A percentile compares a stretch with the other conserved stretches of the same genome.
phyloP scores from a whole-genome alignment of 2,888 invertebrate species.

The Lymantria dispar region DNA sequence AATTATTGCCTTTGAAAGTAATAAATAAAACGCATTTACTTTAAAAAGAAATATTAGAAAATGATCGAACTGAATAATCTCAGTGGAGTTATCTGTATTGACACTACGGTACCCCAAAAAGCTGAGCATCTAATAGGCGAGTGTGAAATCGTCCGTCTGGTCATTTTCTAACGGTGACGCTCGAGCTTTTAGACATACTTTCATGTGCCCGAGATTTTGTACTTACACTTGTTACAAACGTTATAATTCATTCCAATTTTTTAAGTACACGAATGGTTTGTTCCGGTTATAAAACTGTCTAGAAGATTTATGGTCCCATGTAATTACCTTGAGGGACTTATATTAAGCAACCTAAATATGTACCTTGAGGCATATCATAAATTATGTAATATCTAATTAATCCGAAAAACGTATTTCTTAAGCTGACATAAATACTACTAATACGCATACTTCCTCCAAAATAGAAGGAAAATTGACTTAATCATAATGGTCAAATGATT shows the following conservation, averaged over 20 bases:
- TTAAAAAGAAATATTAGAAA: no score
- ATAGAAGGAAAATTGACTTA: no score
- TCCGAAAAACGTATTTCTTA: no score
- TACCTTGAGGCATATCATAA: no score
- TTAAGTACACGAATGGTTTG: not conserved
- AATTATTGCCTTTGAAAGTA: no score
- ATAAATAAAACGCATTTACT: no score
- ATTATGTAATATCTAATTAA: no score
- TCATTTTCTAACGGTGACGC: slow-evolving; percentile 65
- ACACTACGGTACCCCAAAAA: slow-evolving; percentile 11
- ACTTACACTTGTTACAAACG: slow-evolving; percentile 1
- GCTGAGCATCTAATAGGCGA: slow-evolving; percentile 54
- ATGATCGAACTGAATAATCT: no score
- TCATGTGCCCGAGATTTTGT: slow-evolving; percentile 15
- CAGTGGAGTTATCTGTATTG: not conserved
- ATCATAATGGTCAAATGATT: no score
- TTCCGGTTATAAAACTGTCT: not conserved
- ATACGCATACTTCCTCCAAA: no score
- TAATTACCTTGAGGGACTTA: not conserved
- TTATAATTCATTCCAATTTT: not conserved
- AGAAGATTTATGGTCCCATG: not conserved
- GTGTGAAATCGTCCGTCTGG: slow-evolving; percentile 69
- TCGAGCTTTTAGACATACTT: slow-evolving; percentile 32
- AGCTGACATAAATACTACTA: no score
- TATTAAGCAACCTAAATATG: no score